Evolutionary conservation across 2,113 vertebrate species (phyloP).

Genomic region (Varanus komodoensis): DNA sequence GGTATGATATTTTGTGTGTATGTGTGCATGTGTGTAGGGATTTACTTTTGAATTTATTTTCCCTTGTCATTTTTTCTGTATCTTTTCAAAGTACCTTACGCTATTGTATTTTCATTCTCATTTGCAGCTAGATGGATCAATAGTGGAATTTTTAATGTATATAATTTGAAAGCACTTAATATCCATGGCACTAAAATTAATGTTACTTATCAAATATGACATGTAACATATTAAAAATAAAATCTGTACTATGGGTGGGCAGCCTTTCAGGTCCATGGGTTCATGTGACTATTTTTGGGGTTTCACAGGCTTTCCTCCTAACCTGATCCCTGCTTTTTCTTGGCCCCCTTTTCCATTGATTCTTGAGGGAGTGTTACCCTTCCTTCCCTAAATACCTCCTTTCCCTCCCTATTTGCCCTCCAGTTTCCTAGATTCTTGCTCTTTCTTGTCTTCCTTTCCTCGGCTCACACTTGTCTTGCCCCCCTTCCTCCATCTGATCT

Average conservation of each 20-base stretch:
- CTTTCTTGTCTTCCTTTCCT: too few relatives aligned
- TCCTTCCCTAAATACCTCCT: too few relatives aligned
- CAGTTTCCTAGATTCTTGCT: too few relatives aligned
- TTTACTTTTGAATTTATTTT: background rate
- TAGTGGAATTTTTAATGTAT: background rate
- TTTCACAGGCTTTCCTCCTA: too few relatives aligned
- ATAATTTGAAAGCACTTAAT: background rate
- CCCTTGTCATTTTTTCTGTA: background rate
- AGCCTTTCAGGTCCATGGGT: too few relatives aligned
- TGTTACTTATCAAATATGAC: background rate
- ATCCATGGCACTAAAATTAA: background rate
- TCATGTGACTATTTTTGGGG: too few relatives aligned
- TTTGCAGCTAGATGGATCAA: background rate
- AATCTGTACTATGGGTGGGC: background rate
- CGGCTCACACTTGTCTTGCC: too few relatives aligned
- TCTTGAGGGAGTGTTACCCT: too few relatives aligned
- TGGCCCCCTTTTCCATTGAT: too few relatives aligned
- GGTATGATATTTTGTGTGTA: conserved; percentile 75
- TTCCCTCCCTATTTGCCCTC: too few relatives aligned
- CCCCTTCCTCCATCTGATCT: too few relatives aligned
- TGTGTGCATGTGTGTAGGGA: background rate
- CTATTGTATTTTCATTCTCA: background rate
- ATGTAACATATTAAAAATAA: background rate
- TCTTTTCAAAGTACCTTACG: background rate
- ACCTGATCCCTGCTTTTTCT: too few relatives aligned